These are phyloP conservation scores for Phenganax subtilis DNA, from an alignment of 92 coral and sea anemone genomes.

Conservation along the genomic window DNA sequence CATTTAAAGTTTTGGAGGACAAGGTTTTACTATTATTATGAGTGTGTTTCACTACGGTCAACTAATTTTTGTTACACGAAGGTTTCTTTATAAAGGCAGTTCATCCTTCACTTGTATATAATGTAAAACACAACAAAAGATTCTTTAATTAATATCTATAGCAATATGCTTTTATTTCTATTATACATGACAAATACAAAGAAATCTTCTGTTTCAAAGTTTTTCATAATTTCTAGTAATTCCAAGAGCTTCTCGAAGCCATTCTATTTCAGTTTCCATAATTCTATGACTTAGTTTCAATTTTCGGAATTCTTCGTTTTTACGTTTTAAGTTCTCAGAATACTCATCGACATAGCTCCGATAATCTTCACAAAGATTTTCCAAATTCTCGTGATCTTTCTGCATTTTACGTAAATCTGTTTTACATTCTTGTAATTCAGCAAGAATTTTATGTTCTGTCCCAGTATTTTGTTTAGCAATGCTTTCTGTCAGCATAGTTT, in stretches of 20 bases:
- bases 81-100: no score
- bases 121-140: no score
- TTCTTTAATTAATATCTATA: no score
- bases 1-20: no score
- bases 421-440: slow-evolving; percentile 19
- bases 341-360: slow-evolving; percentile 18
- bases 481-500: slow-evolving; percentile 3
- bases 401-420: neutral
- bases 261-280: slow-evolving; percentile 67
- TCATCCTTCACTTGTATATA: no score
- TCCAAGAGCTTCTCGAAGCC: slow-evolving; percentile 80
- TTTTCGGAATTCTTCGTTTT: slow-evolving; percentile 49
- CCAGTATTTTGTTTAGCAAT: neutral
- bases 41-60: no score
- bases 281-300: slow-evolving; percentile 52
- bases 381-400: slow-evolving; percentile 16
- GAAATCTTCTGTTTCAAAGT: neutral
- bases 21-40: no score
- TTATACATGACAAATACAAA: neutral
- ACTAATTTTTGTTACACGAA: no score
- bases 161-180: neutral
- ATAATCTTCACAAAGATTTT: slow-evolving; percentile 26
- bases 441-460: neutral
- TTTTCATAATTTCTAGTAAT: slow-evolving; percentile 14
- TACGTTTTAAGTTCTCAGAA: slow-evolving; percentile 22